Evolutionary conservation across 2,113 vertebrate genomes (phyloP).

Genomic region (Bujurquina vittata): DNA sequence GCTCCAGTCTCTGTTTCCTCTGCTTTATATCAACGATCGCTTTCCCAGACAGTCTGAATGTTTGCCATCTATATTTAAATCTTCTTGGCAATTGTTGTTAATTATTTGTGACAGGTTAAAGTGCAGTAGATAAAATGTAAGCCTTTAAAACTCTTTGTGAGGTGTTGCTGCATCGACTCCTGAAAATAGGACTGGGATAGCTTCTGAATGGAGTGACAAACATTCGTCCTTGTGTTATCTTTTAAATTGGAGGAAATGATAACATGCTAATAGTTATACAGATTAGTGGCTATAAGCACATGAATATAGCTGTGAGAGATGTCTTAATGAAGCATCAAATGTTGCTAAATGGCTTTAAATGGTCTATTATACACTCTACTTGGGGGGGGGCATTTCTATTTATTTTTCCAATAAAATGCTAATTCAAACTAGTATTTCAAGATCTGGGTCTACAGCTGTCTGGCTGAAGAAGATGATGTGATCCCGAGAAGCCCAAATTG

Average conservation of each 20-base stretch:
- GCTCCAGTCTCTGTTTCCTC: background rate
- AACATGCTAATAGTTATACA: background rate
- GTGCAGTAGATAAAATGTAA: background rate
- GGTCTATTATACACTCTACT: background rate
- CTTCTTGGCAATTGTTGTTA: background rate
- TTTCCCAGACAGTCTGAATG: background rate
- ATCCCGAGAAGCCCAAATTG: background rate
- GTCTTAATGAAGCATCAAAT: background rate
- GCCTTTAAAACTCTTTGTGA: background rate
- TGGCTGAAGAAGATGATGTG: background rate
- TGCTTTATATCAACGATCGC: background rate
- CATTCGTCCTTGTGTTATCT: background rate
- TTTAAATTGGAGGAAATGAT: background rate
- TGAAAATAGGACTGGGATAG: background rate
- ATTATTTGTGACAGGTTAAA: background rate
- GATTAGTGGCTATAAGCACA: background rate
- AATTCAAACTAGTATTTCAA: constrained; percentile 15
- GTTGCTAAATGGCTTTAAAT: constrained; percentile 3
- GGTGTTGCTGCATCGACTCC: background rate
- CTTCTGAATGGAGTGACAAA: background rate
- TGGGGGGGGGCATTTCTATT: background rate
- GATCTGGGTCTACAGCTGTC: constrained; percentile 2
- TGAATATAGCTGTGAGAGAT: background rate
- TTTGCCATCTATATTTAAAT: background rate
- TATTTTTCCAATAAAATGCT: constrained; percentile 18